Evolutionary conservation across 2,113 vertebrate species (phyloP).

Genomic region (Clarias gariepinus): DNA sequence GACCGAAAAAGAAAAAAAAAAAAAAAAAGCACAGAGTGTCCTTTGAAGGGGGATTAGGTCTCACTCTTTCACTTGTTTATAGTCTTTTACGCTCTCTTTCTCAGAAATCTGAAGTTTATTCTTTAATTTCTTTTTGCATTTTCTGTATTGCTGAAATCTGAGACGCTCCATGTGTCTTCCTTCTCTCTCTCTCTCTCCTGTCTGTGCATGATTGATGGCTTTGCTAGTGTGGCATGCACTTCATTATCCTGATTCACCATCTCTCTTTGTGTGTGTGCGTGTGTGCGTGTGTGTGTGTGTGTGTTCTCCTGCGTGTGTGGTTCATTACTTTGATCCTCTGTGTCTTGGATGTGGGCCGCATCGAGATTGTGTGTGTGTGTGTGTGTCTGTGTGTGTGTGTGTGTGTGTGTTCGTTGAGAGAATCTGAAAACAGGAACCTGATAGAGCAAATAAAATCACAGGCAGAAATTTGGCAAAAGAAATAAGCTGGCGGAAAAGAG

Average conservation of each 20-base stretch:
- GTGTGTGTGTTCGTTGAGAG: constrained; percentile 49
- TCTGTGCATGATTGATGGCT: constrained; percentile 66
- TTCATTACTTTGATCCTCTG: constrained; percentile 78
- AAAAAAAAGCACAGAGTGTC: constrained; percentile 51
- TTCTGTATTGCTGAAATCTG: constrained; percentile 39
- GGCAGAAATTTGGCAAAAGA: constrained; percentile 65
- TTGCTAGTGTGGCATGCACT: constrained; percentile 65
- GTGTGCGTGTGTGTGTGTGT: constrained; percentile 23
- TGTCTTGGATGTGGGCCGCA: constrained; percentile 70
- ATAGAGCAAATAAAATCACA: constrained; percentile 74
- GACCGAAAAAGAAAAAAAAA: constrained; percentile 53
- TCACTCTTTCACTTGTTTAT: constrained; percentile 30
- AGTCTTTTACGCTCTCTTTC: constrained; percentile 39
- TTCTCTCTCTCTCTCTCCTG: not conserved
- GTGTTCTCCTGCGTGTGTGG: constrained; percentile 44
- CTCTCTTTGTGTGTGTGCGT: not conserved
- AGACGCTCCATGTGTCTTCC: constrained; percentile 19
- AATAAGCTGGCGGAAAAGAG: not conserved
- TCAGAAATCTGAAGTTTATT: constrained; percentile 10
- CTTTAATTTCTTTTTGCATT: not conserved
- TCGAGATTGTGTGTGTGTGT: constrained; percentile 61
- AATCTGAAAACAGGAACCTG: constrained; percentile 65
- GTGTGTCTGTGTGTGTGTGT: constrained; percentile 24
- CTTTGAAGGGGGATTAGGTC: constrained; percentile 60
- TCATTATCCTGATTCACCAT: constrained; percentile 76